These are phyloP conservation scores for Druceiella hillmani DNA, from an alignment of 2,888 invertebrate species.

Conservation along the genomic window DNA sequence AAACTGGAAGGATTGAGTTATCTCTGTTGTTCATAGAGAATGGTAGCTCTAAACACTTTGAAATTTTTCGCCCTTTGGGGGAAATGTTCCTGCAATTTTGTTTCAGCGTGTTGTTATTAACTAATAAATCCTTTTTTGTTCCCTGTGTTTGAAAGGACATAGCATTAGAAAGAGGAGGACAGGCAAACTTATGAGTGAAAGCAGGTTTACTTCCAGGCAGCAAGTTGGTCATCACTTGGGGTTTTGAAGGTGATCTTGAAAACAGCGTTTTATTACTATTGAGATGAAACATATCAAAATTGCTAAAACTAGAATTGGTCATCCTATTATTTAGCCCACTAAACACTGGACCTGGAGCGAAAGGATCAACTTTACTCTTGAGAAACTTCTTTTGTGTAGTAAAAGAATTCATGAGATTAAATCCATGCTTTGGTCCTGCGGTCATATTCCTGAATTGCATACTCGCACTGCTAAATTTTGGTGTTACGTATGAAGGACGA, in stretches of 20 bases:
- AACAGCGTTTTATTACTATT: slow-evolving; percentile 43
- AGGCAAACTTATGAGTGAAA: slow-evolving; percentile 46
- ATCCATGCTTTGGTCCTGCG: slow-evolving; percentile 33
- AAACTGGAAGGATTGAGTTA: slow-evolving; percentile 32
- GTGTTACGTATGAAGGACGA: slow-evolving; percentile 38
- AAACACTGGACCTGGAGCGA: slow-evolving; percentile 49
- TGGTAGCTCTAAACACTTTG: slow-evolving; percentile 30
- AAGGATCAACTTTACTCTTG: slow-evolving; percentile 32
- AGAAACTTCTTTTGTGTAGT: background rate
- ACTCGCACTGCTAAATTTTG: slow-evolving; percentile 44
- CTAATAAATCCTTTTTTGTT: slow-evolving; percentile 30
- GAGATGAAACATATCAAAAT: slow-evolving; percentile 45
- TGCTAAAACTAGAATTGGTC: slow-evolving; percentile 32
- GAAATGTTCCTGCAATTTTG: slow-evolving; percentile 33
- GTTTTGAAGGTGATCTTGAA: slow-evolving; percentile 40
- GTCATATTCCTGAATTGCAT: slow-evolving; percentile 38
- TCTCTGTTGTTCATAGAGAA: slow-evolving; percentile 35
- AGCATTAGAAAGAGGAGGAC: slow-evolving; percentile 37
- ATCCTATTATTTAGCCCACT: slow-evolving; percentile 44
- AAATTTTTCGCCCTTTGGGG: slow-evolving; percentile 37
- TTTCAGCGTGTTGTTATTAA: slow-evolving; percentile 32
- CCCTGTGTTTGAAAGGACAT: slow-evolving; percentile 28
- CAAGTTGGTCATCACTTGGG: slow-evolving; percentile 32
- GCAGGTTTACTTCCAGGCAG: slow-evolving; percentile 41
- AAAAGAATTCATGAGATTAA: background rate